A percentile compares a stretch with the other conserved stretches of the same genome.
Evolutionary conservation across 2,888 invertebrate genomes (phyloP).

Genomic region (Axea sp.): DNA sequence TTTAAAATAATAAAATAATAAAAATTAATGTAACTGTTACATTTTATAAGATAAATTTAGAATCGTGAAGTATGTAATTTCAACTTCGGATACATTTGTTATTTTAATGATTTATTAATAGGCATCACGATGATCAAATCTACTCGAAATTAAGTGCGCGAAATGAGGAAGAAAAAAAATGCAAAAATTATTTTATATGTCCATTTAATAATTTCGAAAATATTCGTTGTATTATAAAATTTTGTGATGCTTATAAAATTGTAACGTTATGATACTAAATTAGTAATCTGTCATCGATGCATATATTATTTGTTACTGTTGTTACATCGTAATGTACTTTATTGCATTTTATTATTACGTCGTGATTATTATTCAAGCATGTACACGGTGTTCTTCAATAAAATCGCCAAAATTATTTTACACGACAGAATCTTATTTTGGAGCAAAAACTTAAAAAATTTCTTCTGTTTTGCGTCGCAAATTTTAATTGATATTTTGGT

Average conservation of each 20-base stretch:
- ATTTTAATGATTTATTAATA: too few species aligned
- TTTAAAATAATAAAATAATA: slow-evolving; percentile 22
- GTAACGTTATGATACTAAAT: slow-evolving; percentile 27
- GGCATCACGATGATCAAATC: too few species aligned
- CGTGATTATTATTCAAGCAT: not conserved
- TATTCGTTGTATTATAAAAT: slow-evolving; percentile 42
- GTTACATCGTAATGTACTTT: slow-evolving; percentile 34
- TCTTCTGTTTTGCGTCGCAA: too few species aligned
- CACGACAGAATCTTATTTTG: not conserved
- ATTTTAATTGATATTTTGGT: too few species aligned
- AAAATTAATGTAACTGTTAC: slow-evolving; percentile 33
- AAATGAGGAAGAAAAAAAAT: not conserved
- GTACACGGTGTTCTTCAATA: slow-evolving; percentile 1
- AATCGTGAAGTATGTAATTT: slow-evolving; percentile 15
- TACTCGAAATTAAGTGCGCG: too few species aligned
- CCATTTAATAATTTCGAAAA: slow-evolving; percentile 49
- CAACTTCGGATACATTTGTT: slow-evolving; percentile 16
- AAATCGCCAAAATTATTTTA: slow-evolving; percentile 1
- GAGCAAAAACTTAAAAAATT: too few species aligned
- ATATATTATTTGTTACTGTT: slow-evolving; percentile 52
- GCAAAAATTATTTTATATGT: too few species aligned
- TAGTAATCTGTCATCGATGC: slow-evolving; percentile 36
- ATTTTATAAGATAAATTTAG: slow-evolving; percentile 31
- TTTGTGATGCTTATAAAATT: slow-evolving; percentile 47
- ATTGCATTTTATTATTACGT: slow-evolving; percentile 21